Percentiles rank a stretch among this genome's conserved stretches.
Evolutionary conservation across 2,888 invertebrate genomes (phyloP).

Genomic region (Nemotelus pantherinus): DNA sequence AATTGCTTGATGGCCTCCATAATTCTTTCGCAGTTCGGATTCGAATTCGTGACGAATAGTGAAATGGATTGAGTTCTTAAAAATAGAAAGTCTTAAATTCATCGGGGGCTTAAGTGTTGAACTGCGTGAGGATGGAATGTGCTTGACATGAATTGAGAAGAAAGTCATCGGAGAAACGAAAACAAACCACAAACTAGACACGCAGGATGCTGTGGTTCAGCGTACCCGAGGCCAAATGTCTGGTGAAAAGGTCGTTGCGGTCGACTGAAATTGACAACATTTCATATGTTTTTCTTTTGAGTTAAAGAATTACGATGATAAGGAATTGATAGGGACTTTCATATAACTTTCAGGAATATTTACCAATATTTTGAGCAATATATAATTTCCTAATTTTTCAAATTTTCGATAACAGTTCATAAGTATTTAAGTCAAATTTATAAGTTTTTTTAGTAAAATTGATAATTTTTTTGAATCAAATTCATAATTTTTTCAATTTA

Average conservation of each 20-base stretch:
- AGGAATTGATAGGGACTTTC: too few species aligned
- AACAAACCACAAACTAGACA: slow-evolving; percentile 37
- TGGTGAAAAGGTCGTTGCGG: slow-evolving; percentile 13
- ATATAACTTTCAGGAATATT: too few species aligned
- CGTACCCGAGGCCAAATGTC: neutral
- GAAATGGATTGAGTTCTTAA: slow-evolving; percentile 37
- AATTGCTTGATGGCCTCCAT: slow-evolving; percentile 48
- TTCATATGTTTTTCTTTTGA: slow-evolving; percentile 10
- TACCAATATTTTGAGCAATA: too few species aligned
- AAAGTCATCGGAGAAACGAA: slow-evolving; percentile 19
- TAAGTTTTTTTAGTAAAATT: too few species aligned
- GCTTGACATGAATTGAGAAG: slow-evolving; percentile 17
- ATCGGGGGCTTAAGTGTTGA: neutral
- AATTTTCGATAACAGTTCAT: too few species aligned
- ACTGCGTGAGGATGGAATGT: neutral
- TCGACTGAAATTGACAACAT: slow-evolving; percentile 26
- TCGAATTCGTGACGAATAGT: slow-evolving; percentile 29
- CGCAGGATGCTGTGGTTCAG: slow-evolving; percentile 2
- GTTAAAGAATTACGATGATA: neutral
- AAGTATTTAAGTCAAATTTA: too few species aligned
- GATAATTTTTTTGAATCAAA: too few species aligned
- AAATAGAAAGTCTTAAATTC: slow-evolving; percentile 42
- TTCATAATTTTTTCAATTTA: too few species aligned
- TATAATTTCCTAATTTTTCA: too few species aligned
- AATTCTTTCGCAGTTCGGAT: slow-evolving; percentile 30